Evolutionary conservation across 2,113 vertebrate genomes (phyloP).

Genomic region (Gallinago paraguaiae): DNA sequence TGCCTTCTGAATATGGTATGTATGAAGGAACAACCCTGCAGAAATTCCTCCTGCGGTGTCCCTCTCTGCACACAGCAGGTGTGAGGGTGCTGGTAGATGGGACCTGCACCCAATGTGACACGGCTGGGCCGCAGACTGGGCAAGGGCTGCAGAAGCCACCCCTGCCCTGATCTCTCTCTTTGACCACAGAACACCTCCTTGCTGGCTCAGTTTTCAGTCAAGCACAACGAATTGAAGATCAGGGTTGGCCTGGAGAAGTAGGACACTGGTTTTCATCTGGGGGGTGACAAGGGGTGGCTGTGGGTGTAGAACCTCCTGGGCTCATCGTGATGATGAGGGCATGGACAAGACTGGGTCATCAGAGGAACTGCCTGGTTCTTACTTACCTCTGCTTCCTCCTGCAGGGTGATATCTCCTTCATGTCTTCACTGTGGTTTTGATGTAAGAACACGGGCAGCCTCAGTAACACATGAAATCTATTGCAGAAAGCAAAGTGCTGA

Average conservation of each 20-base stretch:
- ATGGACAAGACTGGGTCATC: not conserved
- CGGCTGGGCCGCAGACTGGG: not conserved
- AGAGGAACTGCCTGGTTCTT: not conserved
- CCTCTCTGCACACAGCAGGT: rapidly evolving
- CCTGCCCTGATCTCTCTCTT: not conserved
- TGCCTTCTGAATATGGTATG: constrained; percentile 63
- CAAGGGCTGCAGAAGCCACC: not conserved
- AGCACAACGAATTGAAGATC: constrained; percentile 68
- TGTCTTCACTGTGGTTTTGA: constrained; percentile 66
- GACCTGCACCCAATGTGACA: rapidly evolving
- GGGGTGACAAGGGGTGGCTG: not conserved
- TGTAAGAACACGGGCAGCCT: constrained; percentile 35
- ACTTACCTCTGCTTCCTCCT: not conserved
- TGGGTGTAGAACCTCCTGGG: not conserved
- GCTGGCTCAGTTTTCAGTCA: constrained; percentile 61
- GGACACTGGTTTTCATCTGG: not conserved
- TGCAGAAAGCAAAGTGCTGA: not conserved
- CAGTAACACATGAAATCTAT: rapidly evolving
- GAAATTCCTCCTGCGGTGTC: not conserved
- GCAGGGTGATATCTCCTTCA: constrained; percentile 61
- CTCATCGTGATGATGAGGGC: rapidly evolving
- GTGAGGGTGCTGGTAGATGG: rapidly evolving
- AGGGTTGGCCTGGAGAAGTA: constrained; percentile 59
- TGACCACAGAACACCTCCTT: constrained; percentile 43
- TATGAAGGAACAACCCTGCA: not conserved